Evolutionary conservation across 2,888 invertebrate genomes (phyloP).

Genomic region (Pyrocoelia pectoralis): DNA sequence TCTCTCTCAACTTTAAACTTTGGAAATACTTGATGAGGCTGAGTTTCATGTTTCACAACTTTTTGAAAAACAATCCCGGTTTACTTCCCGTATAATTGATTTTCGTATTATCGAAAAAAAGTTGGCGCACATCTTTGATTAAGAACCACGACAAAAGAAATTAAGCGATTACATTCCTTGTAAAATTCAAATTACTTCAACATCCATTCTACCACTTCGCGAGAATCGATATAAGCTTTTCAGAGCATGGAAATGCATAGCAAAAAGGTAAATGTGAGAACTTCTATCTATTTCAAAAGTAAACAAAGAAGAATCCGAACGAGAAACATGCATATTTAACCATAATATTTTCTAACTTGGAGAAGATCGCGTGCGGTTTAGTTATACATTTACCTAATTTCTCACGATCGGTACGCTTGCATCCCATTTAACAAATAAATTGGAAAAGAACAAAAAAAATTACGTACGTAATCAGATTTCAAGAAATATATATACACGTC

Average conservation of each 20-base stretch:
- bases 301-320: not conserved
- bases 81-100: no score
- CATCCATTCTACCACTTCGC: not conserved
- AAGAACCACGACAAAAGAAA: not conserved
- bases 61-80: not conserved
- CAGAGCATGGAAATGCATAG: constrained; percentile 4
- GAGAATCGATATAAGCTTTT: constrained; percentile 1
- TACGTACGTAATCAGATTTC: no score
- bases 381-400: no score
- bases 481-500: no score
- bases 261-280: not conserved
- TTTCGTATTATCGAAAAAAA: no score
- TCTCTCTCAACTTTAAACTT: constrained; percentile 10
- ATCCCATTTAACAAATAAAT: no score
- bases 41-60: constrained; percentile 16
- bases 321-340: constrained; percentile 22
- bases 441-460: no score
- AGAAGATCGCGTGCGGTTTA: constrained; percentile 4
- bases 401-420: no score
- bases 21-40: constrained; percentile 22
- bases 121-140: no score
- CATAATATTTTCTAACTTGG: constrained; percentile 25
- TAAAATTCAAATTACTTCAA: not conserved
- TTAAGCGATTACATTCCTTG: not conserved
- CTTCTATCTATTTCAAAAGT: constrained; percentile 1